Evolutionary conservation across 2,888 invertebrate genomes (phyloP).

Genomic region (Mythimna pallens): DNA sequence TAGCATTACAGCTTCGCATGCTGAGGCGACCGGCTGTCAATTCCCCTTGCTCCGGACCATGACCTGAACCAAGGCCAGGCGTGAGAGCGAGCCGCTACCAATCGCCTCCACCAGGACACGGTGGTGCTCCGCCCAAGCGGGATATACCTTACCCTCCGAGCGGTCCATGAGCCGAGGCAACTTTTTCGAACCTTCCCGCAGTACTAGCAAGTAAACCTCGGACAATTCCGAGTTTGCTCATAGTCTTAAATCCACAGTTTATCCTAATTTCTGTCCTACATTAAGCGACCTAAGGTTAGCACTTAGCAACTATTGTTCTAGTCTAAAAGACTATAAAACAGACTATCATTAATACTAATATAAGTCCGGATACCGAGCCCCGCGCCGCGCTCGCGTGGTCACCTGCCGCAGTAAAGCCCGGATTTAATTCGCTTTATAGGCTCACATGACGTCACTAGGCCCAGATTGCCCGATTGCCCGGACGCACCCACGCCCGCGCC

Average conservation of each 20-base stretch:
- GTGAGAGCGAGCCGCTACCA: too few species aligned
- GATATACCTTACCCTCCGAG: too few species aligned
- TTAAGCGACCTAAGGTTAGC: background rate
- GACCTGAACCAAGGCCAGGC: too few species aligned
- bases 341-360: constrained; percentile 55
- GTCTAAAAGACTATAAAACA: constrained; percentile 11
- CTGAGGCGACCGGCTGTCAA: too few species aligned
- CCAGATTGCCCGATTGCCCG: constrained; percentile 51
- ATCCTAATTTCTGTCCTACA: background rate
- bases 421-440: constrained; percentile 63
- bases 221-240: background rate
- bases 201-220: background rate
- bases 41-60: too few species aligned
- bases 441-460: constrained; percentile 68
- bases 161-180: too few species aligned
- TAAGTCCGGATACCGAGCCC: constrained; percentile 55
- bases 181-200: too few species aligned
- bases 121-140: too few species aligned
- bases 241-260: background rate
- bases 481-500: constrained; percentile 60
- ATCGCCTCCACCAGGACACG: too few species aligned
- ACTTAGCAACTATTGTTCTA: constrained; percentile 19
- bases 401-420: constrained; percentile 42
- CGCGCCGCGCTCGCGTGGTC: constrained; percentile 58
- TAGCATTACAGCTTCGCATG: too few species aligned